Percentiles rank a stretch among this genome's conserved stretches.
These are phyloP conservation scores for Gallinago media DNA, from an alignment of 2,113 vertebrate species.

Conservation along the genomic window DNA sequence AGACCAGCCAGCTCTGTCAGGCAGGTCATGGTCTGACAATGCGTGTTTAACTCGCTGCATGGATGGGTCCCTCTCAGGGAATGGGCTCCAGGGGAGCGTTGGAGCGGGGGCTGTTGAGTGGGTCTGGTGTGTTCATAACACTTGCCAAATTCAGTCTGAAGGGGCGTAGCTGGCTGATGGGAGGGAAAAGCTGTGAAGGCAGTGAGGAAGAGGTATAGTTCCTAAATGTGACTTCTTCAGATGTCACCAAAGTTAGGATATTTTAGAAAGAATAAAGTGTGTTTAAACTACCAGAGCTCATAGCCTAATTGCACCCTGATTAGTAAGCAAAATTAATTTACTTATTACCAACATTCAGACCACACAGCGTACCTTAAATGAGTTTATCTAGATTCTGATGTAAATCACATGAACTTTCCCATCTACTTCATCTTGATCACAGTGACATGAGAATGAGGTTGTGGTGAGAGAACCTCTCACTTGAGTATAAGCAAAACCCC, in stretches of 20 bases:
- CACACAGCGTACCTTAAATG: background rate
- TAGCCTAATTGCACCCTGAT: background rate
- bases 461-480: background rate
- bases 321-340: background rate
- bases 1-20: background rate
- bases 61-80: background rate
- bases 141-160: background rate
- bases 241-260: background rate
- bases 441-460: background rate
- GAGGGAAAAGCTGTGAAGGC: background rate
- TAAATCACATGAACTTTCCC: background rate
- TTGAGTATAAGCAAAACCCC: background rate
- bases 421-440: background rate
- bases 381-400: background rate
- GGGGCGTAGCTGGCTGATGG: background rate
- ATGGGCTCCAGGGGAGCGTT: background rate
- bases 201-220: background rate
- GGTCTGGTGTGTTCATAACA: background rate
- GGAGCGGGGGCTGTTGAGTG: accelerated
- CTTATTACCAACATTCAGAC: background rate
- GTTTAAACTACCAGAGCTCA: background rate
- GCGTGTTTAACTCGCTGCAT: background rate
- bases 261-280: background rate
- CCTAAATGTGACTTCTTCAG: background rate
- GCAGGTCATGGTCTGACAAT: accelerated